Percentiles rank a stretch among this genome's conserved stretches.
These are phyloP conservation scores for Heliocidaris erythrogramma DNA, from an alignment of 35 echinoderm and acorn worm species.

Conservation along the genomic window DNA sequence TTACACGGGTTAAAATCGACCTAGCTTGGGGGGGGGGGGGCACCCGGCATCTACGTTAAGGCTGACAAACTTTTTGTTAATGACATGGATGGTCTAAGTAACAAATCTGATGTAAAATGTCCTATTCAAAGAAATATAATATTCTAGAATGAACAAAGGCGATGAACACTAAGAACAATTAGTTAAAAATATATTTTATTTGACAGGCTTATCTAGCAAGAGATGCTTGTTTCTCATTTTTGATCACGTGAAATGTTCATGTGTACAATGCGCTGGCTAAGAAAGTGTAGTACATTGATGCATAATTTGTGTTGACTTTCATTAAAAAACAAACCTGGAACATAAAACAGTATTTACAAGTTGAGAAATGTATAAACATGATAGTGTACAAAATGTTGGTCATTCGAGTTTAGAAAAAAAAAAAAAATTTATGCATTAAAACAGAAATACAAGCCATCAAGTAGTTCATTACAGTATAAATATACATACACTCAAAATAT, in stretches of 20 bases:
- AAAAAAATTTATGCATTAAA: neutral
- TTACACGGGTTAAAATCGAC: too few relatives aligned
- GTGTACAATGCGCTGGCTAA: neutral
- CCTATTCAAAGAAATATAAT: too few relatives aligned
- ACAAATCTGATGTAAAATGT: too few relatives aligned
- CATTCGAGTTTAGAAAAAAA: neutral
- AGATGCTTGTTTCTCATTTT: too few relatives aligned
- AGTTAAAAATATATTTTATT: too few relatives aligned
- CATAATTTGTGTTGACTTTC: neutral
- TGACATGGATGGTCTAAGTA: too few relatives aligned
- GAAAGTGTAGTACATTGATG: neutral
- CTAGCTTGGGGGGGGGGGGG: too few relatives aligned
- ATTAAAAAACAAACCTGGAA: neutral
- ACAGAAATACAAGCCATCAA: neutral
- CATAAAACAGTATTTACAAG: neutral
- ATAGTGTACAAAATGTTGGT: neutral
- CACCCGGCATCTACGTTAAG: too few relatives aligned
- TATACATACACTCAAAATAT: neutral
- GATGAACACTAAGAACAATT: too few relatives aligned
- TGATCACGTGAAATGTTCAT: neutral
- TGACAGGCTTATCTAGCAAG: too few relatives aligned
- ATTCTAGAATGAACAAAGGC: too few relatives aligned
- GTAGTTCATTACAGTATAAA: neutral
- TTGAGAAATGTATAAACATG: neutral
- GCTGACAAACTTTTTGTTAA: too few relatives aligned